Percentiles rank a stretch among this genome's conserved stretches.
Evolutionary conservation across 2,797 vertebrate genomes (phyloP).

Genomic region (Balearica regulorum): DNA sequence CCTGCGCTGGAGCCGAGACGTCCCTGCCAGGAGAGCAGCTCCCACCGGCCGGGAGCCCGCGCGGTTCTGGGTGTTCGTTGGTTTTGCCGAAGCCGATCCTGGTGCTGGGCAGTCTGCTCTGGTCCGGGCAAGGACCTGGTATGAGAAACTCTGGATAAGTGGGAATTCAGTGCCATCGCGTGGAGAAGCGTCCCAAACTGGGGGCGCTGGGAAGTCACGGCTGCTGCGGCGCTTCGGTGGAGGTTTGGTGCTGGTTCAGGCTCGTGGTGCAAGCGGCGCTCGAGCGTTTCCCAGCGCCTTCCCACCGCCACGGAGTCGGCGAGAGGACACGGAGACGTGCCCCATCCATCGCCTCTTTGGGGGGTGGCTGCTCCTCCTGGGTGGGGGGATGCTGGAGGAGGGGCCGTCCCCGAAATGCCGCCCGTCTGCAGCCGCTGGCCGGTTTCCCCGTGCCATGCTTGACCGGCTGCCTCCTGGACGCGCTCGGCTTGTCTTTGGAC

Average conservation of each 20-base stretch:
- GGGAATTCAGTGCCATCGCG: neutral
- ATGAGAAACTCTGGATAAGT: neutral
- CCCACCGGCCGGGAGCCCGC: rapidly evolving
- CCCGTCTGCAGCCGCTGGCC: neutral
- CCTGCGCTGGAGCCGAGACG: neutral
- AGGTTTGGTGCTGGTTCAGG: neutral
- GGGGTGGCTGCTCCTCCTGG: neutral
- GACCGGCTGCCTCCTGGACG: rapidly evolving
- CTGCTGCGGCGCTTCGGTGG: rapidly evolving
- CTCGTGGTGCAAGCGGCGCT: rapidly evolving
- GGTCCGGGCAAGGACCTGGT: neutral
- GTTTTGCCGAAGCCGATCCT: neutral
- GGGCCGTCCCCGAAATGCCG: neutral
- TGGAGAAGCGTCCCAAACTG: neutral
- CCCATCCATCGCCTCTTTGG: rapidly evolving
- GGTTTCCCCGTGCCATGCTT: rapidly evolving
- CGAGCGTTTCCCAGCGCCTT: rapidly evolving
- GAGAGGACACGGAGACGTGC: rapidly evolving
- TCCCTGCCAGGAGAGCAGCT: neutral
- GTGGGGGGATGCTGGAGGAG: neutral
- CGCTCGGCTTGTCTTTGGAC: rapidly evolving
- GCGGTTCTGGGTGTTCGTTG: rapidly evolving
- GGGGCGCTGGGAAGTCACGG: neutral
- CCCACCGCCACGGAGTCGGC: rapidly evolving
- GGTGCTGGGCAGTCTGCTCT: neutral